These are phyloP conservation scores for Drosophila prolongata DNA, from an alignment of 2,888 invertebrate species.

Conservation along the genomic window DNA sequence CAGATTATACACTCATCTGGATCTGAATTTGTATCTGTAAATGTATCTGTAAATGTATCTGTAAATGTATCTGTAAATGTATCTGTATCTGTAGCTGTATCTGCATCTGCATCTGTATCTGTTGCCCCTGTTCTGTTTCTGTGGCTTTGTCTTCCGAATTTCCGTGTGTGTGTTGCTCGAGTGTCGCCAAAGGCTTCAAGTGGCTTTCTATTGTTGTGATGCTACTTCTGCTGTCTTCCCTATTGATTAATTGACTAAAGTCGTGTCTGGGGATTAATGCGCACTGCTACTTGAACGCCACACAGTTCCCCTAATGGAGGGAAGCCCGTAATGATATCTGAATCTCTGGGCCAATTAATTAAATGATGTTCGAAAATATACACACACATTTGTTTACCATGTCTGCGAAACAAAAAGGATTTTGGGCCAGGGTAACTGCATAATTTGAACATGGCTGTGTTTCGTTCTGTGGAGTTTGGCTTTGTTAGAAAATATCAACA, in stretches of 20 bases:
- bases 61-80: background rate
- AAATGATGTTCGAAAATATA: constrained; percentile 1
- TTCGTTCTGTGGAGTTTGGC: too few relatives aligned
- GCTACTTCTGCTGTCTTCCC: constrained; percentile 1
- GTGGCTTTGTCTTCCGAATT: background rate
- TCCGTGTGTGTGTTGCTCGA: constrained; percentile 19
- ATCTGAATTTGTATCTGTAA: background rate
- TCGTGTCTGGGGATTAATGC: constrained; percentile 49
- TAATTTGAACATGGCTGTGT: too few relatives aligned
- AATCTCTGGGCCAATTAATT: constrained; percentile 27
- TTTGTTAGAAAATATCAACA: too few relatives aligned
- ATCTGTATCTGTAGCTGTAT: background rate
- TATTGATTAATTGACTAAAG: constrained; percentile 71
- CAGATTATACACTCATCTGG: constrained; percentile 41
- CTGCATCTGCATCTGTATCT: constrained; percentile 6
- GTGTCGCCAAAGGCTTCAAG: constrained; percentile 48
- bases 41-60: too few relatives aligned
- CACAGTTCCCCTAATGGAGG: constrained; percentile 14
- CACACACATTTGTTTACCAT: background rate
- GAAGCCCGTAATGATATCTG: constrained; percentile 25
- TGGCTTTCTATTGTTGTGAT: constrained; percentile 41
- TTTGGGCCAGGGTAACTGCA: background rate
- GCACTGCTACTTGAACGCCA: constrained; percentile 23
- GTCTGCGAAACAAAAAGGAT: background rate
- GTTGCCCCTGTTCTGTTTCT: constrained; percentile 32